Evolutionary conservation across 1,140 invertebrate genomes (phyloP).

Genomic region (Drosophila sp.): DNA sequence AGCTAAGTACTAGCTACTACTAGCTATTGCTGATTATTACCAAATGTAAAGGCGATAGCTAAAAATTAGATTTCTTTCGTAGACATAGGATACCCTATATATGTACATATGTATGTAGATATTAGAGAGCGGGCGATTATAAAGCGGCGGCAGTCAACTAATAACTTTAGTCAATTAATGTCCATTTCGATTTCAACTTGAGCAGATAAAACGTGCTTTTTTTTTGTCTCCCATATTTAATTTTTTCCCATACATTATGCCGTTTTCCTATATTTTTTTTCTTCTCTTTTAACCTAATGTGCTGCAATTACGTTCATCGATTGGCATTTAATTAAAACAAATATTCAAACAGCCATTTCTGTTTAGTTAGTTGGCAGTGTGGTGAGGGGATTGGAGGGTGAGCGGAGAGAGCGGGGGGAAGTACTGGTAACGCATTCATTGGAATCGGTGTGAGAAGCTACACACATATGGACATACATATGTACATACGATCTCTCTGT

Average conservation of each 20-base stretch:
- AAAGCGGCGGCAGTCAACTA: slow-evolving; percentile 21
- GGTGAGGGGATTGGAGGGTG: background rate
- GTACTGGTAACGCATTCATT: slow-evolving; percentile 28
- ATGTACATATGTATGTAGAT: no score
- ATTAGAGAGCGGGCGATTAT: background rate
- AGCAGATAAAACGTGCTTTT: slow-evolving; percentile 69
- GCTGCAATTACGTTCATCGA: slow-evolving; percentile 69
- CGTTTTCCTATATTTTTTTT: slow-evolving; percentile 16
- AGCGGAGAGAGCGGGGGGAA: background rate
- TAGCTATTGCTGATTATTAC: no score
- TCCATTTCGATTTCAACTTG: slow-evolving; percentile 70
- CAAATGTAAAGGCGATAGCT: no score
- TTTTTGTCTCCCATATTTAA: slow-evolving; percentile 44
- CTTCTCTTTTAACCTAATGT: slow-evolving; percentile 53
- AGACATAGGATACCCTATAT: no score
- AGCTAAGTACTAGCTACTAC: no score
- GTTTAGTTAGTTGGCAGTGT: background rate
- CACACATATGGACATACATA: no score
- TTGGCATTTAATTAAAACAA: slow-evolving; percentile 77
- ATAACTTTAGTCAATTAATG: slow-evolving; percentile 70
- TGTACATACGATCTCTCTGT: background rate
- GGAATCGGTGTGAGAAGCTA: slow-evolving; percentile 14
- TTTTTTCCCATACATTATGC: slow-evolving; percentile 37
- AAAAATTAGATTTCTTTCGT: no score
- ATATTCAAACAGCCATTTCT: slow-evolving; percentile 45